Conservation (phyloP, 2,797 vertebrate species). For the Anguilla marmorata region DNA sequence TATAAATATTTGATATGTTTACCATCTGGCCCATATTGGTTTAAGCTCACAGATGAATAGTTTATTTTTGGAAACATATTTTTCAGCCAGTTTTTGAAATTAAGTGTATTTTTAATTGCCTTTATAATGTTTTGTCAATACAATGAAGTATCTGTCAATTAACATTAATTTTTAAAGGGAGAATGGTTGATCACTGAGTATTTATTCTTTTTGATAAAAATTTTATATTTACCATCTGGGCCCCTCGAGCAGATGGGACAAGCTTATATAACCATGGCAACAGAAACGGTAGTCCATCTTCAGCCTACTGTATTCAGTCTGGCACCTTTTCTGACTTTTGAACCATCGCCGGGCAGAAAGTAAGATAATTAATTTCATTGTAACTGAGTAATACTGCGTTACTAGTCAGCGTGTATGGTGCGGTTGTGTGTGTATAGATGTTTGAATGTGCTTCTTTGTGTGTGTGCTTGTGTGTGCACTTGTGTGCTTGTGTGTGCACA, state of each 20-base stretch:
- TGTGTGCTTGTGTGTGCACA: neutral
- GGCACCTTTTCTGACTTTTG: neutral
- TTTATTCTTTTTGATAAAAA: slow-evolving; percentile 46
- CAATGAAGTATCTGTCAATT: slow-evolving; percentile 36
- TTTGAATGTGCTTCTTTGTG: neutral
- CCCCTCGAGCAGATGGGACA: slow-evolving; percentile 33
- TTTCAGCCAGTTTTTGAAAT: neutral
- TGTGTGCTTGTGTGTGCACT: neutral
- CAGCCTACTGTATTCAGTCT: neutral
- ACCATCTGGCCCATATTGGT: slow-evolving; percentile 9
- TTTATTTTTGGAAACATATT: neutral
- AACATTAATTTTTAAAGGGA: slow-evolving; percentile 36
- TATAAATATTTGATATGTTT: slow-evolving; percentile 18
- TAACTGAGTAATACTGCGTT: neutral
- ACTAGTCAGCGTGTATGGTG: neutral
- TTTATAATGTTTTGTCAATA: slow-evolving; percentile 37
- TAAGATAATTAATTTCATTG: neutral
- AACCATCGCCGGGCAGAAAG: neutral
- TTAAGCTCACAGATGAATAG: neutral
- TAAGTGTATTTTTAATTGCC: slow-evolving; percentile 24
- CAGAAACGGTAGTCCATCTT: neutral
- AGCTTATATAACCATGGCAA: slow-evolving; percentile 31
- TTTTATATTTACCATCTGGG: slow-evolving; percentile 47
- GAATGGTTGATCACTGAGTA: slow-evolving; percentile 41
- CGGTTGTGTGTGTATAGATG: neutral